A percentile compares a stretch with the other conserved stretches of the same genome.
Evolutionary conservation across 92 coral and sea anemone genomes (phyloP).

Genomic region (Desmophyllum pertusum): DNA sequence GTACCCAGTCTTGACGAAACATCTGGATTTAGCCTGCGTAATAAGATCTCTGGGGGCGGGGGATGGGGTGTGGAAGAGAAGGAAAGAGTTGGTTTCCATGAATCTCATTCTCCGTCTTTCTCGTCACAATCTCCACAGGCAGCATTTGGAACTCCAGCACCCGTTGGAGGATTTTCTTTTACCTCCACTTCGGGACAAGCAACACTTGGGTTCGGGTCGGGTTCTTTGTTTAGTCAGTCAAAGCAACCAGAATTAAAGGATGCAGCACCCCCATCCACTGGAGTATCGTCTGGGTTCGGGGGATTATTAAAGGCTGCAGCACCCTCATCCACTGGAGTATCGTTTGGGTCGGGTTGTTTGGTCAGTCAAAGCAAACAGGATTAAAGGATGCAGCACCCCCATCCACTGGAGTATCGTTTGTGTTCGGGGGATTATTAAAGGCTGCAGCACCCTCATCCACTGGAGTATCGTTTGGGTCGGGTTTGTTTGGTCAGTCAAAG

Average conservation of each 20-base stretch:
- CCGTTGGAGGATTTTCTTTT: too few relatives aligned
- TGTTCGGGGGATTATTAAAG: not conserved
- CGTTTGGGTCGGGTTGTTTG: not conserved
- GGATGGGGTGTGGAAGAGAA: too few relatives aligned
- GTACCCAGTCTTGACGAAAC: too few relatives aligned
- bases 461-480: not conserved
- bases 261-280: not conserved
- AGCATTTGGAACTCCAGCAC: too few relatives aligned
- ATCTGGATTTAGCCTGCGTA: too few relatives aligned
- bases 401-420: slow-evolving; percentile 1
- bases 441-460: too few relatives aligned
- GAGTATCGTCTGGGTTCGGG: slow-evolving; percentile 7
- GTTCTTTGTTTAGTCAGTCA: not conserved
- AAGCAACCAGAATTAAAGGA: not conserved
- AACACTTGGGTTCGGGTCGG: not conserved
- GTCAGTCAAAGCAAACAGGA: not conserved
- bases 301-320: too few relatives aligned
- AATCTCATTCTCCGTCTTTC: not conserved
- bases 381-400: not conserved
- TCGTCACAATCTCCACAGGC: too few relatives aligned
- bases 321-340: not conserved
- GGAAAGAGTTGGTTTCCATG: too few relatives aligned
- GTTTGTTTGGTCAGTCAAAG: not conserved
- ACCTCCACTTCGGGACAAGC: not conserved
- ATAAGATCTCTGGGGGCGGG: too few relatives aligned